Evolutionary conservation across 2,113 vertebrate genomes (phyloP).

Genomic region (Arenaria interpres): DNA sequence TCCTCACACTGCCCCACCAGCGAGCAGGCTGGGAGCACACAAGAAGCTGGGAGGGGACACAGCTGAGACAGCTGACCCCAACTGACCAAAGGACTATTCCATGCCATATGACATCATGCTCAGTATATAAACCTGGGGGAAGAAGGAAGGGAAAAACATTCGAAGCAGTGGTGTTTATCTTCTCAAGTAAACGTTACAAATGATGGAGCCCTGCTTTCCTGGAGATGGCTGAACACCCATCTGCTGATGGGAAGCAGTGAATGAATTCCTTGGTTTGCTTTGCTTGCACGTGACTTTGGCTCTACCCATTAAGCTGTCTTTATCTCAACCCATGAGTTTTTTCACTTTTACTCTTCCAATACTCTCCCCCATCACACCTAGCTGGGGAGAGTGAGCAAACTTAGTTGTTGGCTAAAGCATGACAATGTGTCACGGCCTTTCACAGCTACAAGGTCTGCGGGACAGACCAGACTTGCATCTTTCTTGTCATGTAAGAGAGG

Average conservation of each 20-base stretch:
- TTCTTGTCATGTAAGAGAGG: rapidly evolving
- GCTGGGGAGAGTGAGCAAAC: neutral
- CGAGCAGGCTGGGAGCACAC: neutral
- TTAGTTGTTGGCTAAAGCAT: neutral
- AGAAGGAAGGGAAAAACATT: neutral
- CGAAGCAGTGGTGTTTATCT: neutral
- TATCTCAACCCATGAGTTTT: neutral
- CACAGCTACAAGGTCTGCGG: neutral
- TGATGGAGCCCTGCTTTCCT: neutral
- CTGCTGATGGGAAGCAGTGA: neutral
- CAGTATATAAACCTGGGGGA: neutral
- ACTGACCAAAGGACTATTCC: neutral
- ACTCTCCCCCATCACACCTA: neutral
- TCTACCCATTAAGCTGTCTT: neutral
- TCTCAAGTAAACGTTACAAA: neutral
- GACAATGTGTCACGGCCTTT: neutral
- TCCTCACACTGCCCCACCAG: neutral
- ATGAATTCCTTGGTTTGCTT: neutral
- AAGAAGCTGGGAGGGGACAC: neutral
- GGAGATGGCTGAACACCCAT: neutral
- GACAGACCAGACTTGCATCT: rapidly evolving
- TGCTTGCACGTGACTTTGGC: neutral
- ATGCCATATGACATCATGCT: neutral
- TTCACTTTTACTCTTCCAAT: neutral
- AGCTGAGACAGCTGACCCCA: neutral